Evolutionary conservation across 2,888 invertebrate species (phyloP), one percentile per base, ranked within the genome.

Genomic region (Thecophora atra): DNA sequence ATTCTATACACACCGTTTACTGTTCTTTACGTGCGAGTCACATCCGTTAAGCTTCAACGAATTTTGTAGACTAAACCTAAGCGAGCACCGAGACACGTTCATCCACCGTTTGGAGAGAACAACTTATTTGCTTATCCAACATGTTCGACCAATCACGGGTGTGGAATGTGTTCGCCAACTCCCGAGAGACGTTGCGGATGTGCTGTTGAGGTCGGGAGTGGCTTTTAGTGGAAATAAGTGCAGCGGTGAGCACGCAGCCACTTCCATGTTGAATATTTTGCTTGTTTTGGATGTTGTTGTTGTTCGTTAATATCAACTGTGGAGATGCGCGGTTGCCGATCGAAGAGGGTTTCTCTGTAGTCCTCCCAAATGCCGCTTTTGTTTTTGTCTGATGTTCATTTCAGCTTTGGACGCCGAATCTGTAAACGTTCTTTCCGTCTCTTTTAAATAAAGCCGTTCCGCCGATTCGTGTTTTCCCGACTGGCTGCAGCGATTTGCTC

Each of bases 11-110:
- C 66, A 24, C 21, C 65, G 65, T 30, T 54, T 64, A 24, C 37
- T 28, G n/a, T 28, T 17, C 21, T 72, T 17, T 30, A 54, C 64
- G 63, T 54, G 28, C 56, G 64, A 63, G 1, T 42, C 78, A 81
- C 83, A 81, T 82, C 82, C 81, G 82, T 68, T 79, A 76, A 76
- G 79, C 71, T 78, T 77, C 76, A 80, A 74, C 79, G 81, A 77
- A 78, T 81, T 74, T 79, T 81, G 81, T 82, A 81, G 81, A 83
- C 82, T 82, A 82, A 82, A 80, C 72, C 21, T 17, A 13, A 37
- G 52, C 30, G n/a, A 60, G 58, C 69, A 24, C 4, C 17, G 60
- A n/a, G 30, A 62, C 37, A 63, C 24, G 70, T 52, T 70, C 28
- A 26, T 62, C n/a, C 37, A 1, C 6, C 44, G 21, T 72, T 73